Conservation (phyloP, 2,888 invertebrate species). For the Myopa tessellatipennis region DNA sequence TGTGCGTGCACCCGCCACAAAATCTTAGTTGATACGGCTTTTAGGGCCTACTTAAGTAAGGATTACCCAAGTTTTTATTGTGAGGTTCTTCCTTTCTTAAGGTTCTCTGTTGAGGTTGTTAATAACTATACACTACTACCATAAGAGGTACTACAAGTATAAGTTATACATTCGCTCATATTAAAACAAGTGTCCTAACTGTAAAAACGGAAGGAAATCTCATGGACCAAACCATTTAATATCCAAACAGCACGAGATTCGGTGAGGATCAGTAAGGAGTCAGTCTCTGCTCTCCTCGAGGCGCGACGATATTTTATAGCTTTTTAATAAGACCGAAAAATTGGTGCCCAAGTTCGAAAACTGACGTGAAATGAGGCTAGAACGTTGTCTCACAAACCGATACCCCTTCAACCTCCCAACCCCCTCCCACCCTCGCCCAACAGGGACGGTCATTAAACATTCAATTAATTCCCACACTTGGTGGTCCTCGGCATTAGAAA, state of each 20-base stretch:
- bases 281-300: background rate
- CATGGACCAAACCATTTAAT: background rate
- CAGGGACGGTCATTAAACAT: constrained; percentile 19
- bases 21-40: too few species aligned
- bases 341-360: background rate
- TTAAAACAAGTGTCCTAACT: constrained; percentile 15
- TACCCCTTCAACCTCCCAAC: background rate
- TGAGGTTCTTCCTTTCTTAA: too few species aligned
- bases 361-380: background rate
- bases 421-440: background rate
- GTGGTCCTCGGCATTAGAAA: constrained; percentile 20
- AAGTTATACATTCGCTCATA: background rate
- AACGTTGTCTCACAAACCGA: background rate
- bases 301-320: background rate
- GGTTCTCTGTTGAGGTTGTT: too few species aligned
- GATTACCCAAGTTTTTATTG: too few species aligned
- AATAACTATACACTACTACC: too few species aligned
- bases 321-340: constrained; percentile 19
- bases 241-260: constrained; percentile 5
- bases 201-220: background rate
- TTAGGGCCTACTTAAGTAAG: too few species aligned
- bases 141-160: too few species aligned
- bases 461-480: constrained; percentile 30
- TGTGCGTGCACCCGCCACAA: too few species aligned
- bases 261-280: background rate